Base-by-base conservation (phyloP, 1,140 invertebrate genomes). In the Temnothorax longispinosus region DNA sequence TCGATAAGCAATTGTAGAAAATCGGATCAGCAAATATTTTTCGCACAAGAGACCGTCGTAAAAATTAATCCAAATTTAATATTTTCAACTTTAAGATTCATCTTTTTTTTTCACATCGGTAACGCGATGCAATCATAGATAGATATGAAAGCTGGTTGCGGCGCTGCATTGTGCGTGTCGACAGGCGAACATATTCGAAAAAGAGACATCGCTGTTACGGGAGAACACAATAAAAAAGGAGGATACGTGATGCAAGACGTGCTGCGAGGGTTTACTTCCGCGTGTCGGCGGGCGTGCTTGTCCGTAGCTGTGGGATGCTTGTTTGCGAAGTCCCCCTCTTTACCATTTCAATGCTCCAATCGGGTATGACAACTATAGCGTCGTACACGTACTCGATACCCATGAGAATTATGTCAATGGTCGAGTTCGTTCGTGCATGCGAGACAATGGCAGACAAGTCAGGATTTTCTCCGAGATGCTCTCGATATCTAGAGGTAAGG, bases 271-370 rank as follows among this genome's bases (percentile, higher is more conserved):
- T 85, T 67, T 80, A 77, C 72, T 81, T 88, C 76, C 77, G 71
- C 71, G 88, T 91, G 93, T 93, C 92, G 92, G 89, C 85, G 89
- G 93, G 91, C 88, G 90, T 92, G 86, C 75, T 88, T 64, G 90
- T 71, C 89, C 62, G 78, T 90, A 90, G 89, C 85, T 91, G 85
- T 78, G 65, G 78, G 81, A 88, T 75, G 86, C 75, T 91, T 85
- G 89, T 91, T 90, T 56, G 77, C 86, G 87, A 90, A 91, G 80
- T 90, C 92, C 93, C 93, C 92, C 90, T 91, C 91, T 94, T 94
- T 94, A 93, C 80, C 93, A 93, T 94, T 93, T 94, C 90, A 95
- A 95, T 94, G 89, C 90, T 75, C 90, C 92, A 92, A 93, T 93
- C 89, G 92, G 86, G 90, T 91, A 76, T 92, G 92, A 93, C 90